These are phyloP conservation scores for Lochmaea crataegi DNA, from an alignment of 2,888 invertebrate species.

Conservation along the genomic window DNA sequence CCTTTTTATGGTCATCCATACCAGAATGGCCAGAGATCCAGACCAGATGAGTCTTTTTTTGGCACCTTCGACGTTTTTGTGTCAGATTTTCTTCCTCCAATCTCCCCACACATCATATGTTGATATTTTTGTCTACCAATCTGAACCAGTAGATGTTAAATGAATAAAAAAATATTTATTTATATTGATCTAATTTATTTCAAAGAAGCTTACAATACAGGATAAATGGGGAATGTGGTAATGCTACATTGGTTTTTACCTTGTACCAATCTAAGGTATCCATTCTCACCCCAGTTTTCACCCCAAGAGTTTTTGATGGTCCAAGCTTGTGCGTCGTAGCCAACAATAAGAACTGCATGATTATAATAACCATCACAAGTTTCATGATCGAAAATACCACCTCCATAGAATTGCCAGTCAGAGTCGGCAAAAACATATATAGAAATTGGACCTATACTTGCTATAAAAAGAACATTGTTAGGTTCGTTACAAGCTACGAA, in stretches of 20 bases:
- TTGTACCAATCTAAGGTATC: constrained; percentile 19
- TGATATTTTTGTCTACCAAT: too few species aligned
- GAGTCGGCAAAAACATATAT: not conserved
- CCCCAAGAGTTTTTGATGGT: constrained; percentile 26
- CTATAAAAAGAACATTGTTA: not conserved
- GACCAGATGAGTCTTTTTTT: too few species aligned
- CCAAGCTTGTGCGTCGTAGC: constrained; percentile 23
- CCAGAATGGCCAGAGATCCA: too few species aligned
- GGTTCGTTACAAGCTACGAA: too few species aligned
- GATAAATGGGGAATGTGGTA: constrained; percentile 5
- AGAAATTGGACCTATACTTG: constrained; percentile 16
- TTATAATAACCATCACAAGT: constrained; percentile 1
- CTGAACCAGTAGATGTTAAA: too few species aligned
- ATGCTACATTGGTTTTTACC: constrained; percentile 19
- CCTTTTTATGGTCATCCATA: too few species aligned
- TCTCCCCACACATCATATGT: too few species aligned
- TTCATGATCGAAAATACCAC: constrained; percentile 14
- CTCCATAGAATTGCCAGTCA: constrained; percentile 4
- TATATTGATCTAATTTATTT: not conserved
- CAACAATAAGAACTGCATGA: constrained; percentile 18
- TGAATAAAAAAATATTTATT: not conserved
- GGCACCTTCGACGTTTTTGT: too few species aligned
- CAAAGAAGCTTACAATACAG: constrained; percentile 7
- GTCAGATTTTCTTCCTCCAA: too few species aligned
- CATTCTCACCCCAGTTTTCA: constrained; percentile 14